phyloP scores from a whole-genome alignment of 2,888 invertebrate species.

The Tachystola acroxantha region DNA sequence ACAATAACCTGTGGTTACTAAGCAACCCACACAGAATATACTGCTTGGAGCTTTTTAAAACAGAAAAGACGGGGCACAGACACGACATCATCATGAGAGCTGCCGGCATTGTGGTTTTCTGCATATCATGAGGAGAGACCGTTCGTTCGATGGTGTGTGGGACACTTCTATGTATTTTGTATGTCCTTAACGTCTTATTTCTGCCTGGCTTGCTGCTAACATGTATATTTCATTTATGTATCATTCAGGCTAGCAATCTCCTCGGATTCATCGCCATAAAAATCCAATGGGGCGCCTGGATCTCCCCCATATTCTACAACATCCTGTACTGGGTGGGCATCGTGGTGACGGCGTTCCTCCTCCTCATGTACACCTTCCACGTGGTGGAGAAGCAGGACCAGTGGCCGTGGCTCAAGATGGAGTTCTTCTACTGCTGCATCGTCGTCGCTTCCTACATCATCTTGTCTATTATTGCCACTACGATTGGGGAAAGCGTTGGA shows the following conservation, averaged over 20 bases:
- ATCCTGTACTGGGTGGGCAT: constrained; percentile 89
- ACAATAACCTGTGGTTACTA: too few relatives aligned
- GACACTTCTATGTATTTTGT: too few relatives aligned
- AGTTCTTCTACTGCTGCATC: constrained; percentile 84
- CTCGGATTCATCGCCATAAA: constrained; percentile 91
- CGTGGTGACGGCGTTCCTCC: constrained; percentile 85
- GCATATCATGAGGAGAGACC: too few relatives aligned
- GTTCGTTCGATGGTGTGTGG: too few relatives aligned
- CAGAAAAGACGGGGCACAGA: too few relatives aligned
- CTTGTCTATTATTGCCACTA: constrained; percentile 84
- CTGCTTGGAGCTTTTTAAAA: too few relatives aligned
- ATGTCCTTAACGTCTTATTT: too few relatives aligned
- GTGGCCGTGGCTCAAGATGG: constrained; percentile 91
- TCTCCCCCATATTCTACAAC: constrained; percentile 86
- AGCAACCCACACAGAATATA: too few relatives aligned
- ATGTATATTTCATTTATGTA: too few relatives aligned
- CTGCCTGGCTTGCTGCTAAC: too few relatives aligned
- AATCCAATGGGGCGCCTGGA: constrained; percentile 72
- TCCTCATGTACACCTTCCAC: constrained; percentile 89
- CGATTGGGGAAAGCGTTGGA: constrained; percentile 76
- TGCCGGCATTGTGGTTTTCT: too few relatives aligned
- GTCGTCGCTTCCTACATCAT: constrained; percentile 86
- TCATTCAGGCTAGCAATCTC: constrained; percentile 83
- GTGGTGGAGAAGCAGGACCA: constrained; percentile 88
- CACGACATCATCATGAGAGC: too few relatives aligned